Percentiles rank a stretch among this genome's conserved stretches.
Conservation (phyloP, 1,140 invertebrate species). For the Trichonephila inaurata region DNA sequence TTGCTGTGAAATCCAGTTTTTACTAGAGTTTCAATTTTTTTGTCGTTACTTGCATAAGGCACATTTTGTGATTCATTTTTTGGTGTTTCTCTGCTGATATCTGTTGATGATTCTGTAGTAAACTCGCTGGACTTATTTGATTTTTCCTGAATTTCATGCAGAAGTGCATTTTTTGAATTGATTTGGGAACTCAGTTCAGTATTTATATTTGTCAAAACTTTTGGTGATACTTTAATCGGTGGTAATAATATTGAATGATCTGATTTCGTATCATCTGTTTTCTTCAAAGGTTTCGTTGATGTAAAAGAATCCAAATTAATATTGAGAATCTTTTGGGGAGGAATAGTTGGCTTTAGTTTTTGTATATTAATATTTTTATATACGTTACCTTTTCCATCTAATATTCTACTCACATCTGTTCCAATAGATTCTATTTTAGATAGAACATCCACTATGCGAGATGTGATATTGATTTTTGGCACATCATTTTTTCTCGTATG, state of each 20-base stretch:
- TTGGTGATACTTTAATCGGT: not conserved
- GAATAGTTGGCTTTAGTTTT: constrained; percentile 19
- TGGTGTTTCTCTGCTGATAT: not conserved
- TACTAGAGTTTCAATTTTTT: not conserved
- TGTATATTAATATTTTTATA: constrained; percentile 60
- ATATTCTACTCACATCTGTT: constrained; percentile 44
- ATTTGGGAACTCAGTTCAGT: not conserved
- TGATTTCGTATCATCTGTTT: not conserved
- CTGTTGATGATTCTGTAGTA: not conserved
- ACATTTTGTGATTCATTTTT: not conserved
- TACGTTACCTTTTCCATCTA: constrained; percentile 40
- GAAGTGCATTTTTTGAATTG: not conserved
- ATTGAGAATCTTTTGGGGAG: not conserved
- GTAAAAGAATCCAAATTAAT: not conserved
- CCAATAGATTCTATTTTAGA: constrained; percentile 57
- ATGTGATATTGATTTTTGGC: constrained; percentile 8
- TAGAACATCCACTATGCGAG: constrained; percentile 34
- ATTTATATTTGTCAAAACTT: not conserved
- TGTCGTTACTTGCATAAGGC: not conserved
- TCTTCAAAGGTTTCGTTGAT: not conserved
- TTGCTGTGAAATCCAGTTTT: not conserved
- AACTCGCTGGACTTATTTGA: not conserved
- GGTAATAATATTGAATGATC: not conserved
- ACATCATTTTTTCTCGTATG: not conserved
- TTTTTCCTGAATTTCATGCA: no score